Evolutionary conservation across 2,113 vertebrate species (phyloP).

Genomic region (Glaucidium brasilianum): DNA sequence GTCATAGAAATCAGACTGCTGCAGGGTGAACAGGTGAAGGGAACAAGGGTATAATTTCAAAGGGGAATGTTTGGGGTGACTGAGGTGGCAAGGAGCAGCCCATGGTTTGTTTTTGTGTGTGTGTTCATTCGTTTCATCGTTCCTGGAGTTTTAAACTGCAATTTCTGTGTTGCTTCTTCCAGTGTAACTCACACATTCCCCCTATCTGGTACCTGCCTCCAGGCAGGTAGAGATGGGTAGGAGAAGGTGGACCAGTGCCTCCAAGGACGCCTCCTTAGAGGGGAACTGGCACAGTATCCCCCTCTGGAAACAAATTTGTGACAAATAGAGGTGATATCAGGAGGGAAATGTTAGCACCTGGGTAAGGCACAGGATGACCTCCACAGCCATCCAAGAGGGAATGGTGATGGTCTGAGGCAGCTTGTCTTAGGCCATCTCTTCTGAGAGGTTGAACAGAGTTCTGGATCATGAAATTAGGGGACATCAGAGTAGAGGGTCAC

Average conservation of each 20-base stretch:
- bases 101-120: neutral
- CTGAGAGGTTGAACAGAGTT: neutral
- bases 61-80: neutral
- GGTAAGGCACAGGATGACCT: neutral
- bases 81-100: neutral
- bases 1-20: slow-evolving; percentile 8
- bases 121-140: neutral
- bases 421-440: neutral
- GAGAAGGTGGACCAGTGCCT: neutral
- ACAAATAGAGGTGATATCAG: neutral
- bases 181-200: neutral
- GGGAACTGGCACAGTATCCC: neutral
- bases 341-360: neutral
- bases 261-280: neutral
- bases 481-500: neutral
- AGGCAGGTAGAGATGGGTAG: neutral
- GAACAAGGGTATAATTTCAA: neutral
- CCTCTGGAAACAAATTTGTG: neutral
- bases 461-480: neutral
- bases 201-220: neutral
- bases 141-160: neutral
- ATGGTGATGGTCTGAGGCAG: neutral
- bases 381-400: neutral
- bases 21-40: neutral
- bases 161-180: neutral